phyloP scores from a whole-genome alignment of 2,113 vertebrate species.

The Dicrurus megarhynchus region DNA sequence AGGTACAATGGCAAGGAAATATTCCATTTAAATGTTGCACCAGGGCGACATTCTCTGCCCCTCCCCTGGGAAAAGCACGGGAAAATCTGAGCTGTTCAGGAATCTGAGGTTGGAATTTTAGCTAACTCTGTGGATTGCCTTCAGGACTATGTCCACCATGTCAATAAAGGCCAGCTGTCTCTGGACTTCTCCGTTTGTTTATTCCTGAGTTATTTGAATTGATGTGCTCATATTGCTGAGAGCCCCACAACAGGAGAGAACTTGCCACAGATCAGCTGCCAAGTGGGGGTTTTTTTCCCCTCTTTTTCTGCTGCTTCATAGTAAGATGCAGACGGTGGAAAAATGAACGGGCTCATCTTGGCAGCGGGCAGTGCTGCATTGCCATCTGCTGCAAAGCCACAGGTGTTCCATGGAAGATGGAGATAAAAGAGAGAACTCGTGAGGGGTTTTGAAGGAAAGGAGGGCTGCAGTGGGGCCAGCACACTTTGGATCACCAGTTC shows the following conservation, averaged over 20 bases:
- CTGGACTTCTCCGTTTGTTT: not conserved
- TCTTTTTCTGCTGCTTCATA: slow-evolving; percentile 11
- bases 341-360: not conserved
- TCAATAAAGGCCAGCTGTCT: not conserved
- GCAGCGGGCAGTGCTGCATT: slow-evolving; percentile 4
- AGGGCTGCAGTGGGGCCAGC: not conserved
- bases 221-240: not conserved
- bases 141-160: not conserved
- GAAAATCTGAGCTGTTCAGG: not conserved
- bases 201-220: not conserved
- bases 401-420: not conserved
- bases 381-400: slow-evolving; percentile 47
- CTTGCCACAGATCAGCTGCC: not conserved
- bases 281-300: not conserved
- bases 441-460: not conserved
- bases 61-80: not conserved
- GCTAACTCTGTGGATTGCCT: not conserved
- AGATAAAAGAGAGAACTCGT: not conserved
- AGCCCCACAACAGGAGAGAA: not conserved
- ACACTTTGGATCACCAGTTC: not conserved
- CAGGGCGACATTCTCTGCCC: not conserved
- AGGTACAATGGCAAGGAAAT: not conserved
- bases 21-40: not conserved
- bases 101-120: not conserved
- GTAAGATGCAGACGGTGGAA: slow-evolving; percentile 6